Percentiles rank a stretch among this genome's conserved stretches.
These are phyloP conservation scores for Lacanobia wlatinum DNA, from an alignment of 2,888 invertebrate genomes.

Conservation along the genomic window DNA sequence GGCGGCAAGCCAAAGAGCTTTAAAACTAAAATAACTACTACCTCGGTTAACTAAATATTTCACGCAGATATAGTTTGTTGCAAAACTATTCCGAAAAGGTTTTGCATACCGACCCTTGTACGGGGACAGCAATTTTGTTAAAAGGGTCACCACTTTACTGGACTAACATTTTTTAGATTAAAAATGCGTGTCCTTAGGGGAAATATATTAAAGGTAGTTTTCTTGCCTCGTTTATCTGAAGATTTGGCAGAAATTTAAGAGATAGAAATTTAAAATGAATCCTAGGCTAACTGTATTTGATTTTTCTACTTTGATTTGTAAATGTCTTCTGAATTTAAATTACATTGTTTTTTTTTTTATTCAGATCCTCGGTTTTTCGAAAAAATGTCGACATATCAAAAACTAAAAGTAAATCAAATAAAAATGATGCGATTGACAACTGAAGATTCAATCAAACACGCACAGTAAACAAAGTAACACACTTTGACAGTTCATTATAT, in stretches of 20 bases:
- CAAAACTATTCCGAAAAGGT: constrained; percentile 45
- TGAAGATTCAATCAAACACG: no score
- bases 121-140: constrained; percentile 56
- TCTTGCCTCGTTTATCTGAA: not conserved
- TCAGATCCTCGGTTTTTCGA: no score
- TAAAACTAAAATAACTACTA: constrained; percentile 23
- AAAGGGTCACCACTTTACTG: constrained; percentile 59
- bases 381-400: no score
- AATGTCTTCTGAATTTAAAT: no score
- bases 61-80: constrained; percentile 34
- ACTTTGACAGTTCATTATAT: no score
- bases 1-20: constrained; percentile 3
- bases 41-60: constrained; percentile 38
- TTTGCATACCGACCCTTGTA: constrained; percentile 49
- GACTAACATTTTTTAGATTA: constrained; percentile 55
- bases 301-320: no score
- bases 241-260: not conserved
- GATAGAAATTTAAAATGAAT: not conserved
- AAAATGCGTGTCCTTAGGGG: constrained; percentile 47
- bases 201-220: constrained; percentile 20
- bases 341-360: no score
- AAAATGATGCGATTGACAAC: no score
- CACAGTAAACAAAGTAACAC: no score
- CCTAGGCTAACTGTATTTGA: no score
- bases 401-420: no score